Evolutionary conservation across 2,888 invertebrate species (phyloP).

Genomic region (Octodonta nipae): DNA sequence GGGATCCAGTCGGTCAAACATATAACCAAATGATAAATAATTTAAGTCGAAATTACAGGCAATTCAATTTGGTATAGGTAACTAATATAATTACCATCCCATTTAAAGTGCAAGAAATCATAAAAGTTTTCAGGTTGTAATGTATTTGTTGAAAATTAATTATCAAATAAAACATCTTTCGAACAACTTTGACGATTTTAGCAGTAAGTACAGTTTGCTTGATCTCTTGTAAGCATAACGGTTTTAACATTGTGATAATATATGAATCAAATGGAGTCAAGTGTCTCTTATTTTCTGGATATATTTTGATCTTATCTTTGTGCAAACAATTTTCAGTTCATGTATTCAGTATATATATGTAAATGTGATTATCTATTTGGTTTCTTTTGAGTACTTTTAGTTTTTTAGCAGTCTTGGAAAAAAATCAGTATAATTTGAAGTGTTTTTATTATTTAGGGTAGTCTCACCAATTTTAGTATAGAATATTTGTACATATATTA

Average conservation of each 20-base stretch:
- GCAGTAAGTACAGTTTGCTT: constrained; percentile 16
- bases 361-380: constrained; percentile 15
- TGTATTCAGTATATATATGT: constrained; percentile 10
- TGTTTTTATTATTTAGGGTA: constrained; percentile 21
- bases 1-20: too few relatives aligned
- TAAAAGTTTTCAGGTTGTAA: constrained; percentile 1
- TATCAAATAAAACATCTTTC: neutral
- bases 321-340: constrained; percentile 4
- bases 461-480: constrained; percentile 22
- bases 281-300: constrained; percentile 15
- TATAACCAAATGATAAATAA: too few relatives aligned
- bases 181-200: constrained; percentile 6
- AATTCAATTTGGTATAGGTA: too few relatives aligned
- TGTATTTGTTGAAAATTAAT: constrained; percentile 2
- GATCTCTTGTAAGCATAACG: constrained; percentile 16
- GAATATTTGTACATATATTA: constrained; percentile 24
- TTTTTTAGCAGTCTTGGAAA: constrained; percentile 15
- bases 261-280: constrained; percentile 14
- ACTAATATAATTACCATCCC: too few relatives aligned
- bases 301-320: constrained; percentile 12
- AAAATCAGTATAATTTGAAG: constrained; percentile 19
- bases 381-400: too few relatives aligned
- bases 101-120: neutral
- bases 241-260: constrained; percentile 22
- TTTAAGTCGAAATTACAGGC: too few relatives aligned